Base-by-base conservation (phyloP, 2,888 invertebrate genomes). In the Oasisia sp. region DNA sequence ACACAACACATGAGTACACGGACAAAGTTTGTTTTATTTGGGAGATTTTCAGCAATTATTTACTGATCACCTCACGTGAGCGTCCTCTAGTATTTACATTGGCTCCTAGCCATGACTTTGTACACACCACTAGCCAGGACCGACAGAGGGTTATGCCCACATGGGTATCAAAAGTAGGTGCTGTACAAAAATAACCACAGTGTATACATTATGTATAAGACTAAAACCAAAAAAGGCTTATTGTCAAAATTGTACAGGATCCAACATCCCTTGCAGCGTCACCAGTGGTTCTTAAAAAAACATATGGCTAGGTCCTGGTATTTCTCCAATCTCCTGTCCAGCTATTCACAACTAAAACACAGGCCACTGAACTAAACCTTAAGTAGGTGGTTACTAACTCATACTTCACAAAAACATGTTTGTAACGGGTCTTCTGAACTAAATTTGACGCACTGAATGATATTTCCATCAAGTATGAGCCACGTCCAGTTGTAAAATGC, bases 141-240 rank as follows among this genome's bases (percentile, higher is more conserved):
- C 92, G 91, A 38, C 32, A 32, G 89, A 56, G 92, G 92, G 74
- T 91, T 50, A 27, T 58, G 45, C 92, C 90, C 92, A 91, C 89
- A 44, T 44, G 38, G 91, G 91, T 32, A 92, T 89, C 92, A 92
- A 89, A 89, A 91, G 44, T 91, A 91, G 74, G 92, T 92, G 92
- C 92, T 92, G 92, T 92, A 92, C 92, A 92, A 92, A 92, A 92
- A 92, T 92, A 92, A 92, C 91, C 89, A 90, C 92, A 92, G 92
- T 92, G 92, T 92, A 91, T 92, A 92, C 92, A 92, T 92, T 92
- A 92, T 92, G 92, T 92, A 92, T 92, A 92, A 92, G 92, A 92
- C 92, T 92, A 92, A 92, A 92, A 92, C 92, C 92, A 92, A 92
- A 92, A 92, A 74, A 74, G 74, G 74, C 74, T 74, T 74, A 74